Conservation (phyloP, 2,888 invertebrate genomes). For the Drepana falcataria region DNA sequence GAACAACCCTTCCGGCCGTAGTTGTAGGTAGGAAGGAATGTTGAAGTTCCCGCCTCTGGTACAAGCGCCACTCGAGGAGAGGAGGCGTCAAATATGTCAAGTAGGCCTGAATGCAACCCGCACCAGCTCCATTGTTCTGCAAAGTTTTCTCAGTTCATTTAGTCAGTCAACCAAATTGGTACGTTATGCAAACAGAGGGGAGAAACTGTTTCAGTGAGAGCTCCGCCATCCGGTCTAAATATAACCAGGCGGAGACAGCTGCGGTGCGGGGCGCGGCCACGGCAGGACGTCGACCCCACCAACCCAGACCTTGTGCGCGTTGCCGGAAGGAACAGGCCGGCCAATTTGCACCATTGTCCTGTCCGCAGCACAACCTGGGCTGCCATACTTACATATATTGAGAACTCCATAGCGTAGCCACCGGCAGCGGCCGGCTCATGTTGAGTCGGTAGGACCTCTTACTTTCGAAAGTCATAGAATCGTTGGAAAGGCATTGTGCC, state of each 20-base stretch:
- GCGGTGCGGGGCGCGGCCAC: constrained; percentile 32
- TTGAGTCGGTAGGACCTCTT: too few relatives aligned
- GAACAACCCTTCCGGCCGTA: too few relatives aligned
- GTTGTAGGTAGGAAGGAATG: too few relatives aligned
- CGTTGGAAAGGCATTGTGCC: too few relatives aligned
- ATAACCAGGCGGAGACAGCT: constrained; percentile 63
- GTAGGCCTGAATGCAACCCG: constrained; percentile 6
- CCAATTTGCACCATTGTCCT: constrained; percentile 43
- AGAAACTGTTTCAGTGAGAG: constrained; percentile 65
- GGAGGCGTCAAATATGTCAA: constrained; percentile 7
- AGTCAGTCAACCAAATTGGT: constrained; percentile 42
- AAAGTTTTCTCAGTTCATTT: constrained; percentile 23
- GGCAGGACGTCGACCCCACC: constrained; percentile 56
- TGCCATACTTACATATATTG: constrained; percentile 5
- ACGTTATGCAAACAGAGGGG: constrained; percentile 60
- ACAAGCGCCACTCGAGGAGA: too few relatives aligned
- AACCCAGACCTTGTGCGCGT: constrained; percentile 65
- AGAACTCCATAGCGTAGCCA: too few relatives aligned
- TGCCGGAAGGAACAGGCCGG: constrained; percentile 48
- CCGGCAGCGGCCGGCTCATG: too few relatives aligned
- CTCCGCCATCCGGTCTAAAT: constrained; percentile 68
- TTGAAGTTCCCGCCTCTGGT: too few relatives aligned
- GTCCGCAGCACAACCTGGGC: constrained; percentile 8
- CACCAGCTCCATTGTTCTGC: constrained; percentile 26
- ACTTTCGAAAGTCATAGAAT: too few relatives aligned